These are phyloP conservation scores for Crotophaga sulcirostris DNA, from an alignment of 2,113 vertebrate species.

Conservation along the genomic window DNA sequence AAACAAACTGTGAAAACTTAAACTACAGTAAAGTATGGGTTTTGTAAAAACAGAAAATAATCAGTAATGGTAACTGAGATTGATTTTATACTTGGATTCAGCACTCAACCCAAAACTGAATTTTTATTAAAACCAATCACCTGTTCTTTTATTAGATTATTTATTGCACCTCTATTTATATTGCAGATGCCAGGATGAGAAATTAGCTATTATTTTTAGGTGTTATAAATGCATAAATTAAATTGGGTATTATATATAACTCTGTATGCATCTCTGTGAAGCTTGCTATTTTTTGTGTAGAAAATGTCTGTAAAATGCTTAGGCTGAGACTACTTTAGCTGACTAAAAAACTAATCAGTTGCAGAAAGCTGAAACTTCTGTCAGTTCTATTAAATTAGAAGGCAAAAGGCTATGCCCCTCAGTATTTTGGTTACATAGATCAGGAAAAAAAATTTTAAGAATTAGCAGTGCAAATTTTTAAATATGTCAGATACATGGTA, in stretches of 20 bases:
- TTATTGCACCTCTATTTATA: not conserved
- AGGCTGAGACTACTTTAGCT: not conserved
- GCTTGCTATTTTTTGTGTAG: not conserved
- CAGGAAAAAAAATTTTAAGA: not conserved
- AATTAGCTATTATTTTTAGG: not conserved
- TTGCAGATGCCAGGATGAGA: not conserved
- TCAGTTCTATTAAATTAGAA: not conserved
- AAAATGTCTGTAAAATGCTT: not conserved
- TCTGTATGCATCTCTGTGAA: not conserved
- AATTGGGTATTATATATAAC: not conserved
- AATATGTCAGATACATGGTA: not conserved
- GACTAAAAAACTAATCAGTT: not conserved
- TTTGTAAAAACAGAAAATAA: not conserved
- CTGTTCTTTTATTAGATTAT: not conserved
- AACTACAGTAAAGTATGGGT: not conserved
- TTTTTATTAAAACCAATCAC: not conserved
- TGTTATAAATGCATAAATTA: not conserved
- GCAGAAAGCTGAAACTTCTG: conserved; percentile 12
- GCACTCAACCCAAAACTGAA: not conserved
- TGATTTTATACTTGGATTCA: not conserved
- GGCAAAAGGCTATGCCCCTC: not conserved
- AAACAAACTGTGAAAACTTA: not conserved
- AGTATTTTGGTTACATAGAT: not conserved
- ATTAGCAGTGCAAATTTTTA: not conserved
- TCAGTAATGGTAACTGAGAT: not conserved